Evolutionary conservation across 2,113 vertebrate species (phyloP).

Genomic region (Phyllostomus hastatus): DNA sequence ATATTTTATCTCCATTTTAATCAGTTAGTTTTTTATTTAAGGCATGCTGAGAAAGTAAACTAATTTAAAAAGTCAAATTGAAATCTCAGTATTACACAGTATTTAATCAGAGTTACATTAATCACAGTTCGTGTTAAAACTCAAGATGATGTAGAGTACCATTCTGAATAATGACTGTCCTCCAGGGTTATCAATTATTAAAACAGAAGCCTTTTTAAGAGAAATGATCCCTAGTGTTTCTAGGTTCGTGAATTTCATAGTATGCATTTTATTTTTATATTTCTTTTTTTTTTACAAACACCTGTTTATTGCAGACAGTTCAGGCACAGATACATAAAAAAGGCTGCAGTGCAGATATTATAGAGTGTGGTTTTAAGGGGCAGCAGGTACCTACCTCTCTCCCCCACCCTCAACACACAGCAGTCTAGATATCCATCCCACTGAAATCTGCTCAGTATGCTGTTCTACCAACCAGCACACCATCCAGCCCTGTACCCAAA

Average conservation of each 20-base stretch:
- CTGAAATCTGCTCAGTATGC: constrained; percentile 25
- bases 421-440: constrained; percentile 26
- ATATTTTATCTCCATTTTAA: constrained; percentile 64
- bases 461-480: constrained; percentile 13
- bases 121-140: constrained; percentile 15
- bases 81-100: constrained; percentile 36
- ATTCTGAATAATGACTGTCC: constrained; percentile 48
- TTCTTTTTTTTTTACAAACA: constrained; percentile 61
- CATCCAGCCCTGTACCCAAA: constrained; percentile 15
- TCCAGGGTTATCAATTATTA: constrained; percentile 31
- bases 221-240: not conserved
- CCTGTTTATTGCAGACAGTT: constrained; percentile 75
- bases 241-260: not conserved
- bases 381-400: constrained; percentile 46
- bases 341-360: constrained; percentile 67
- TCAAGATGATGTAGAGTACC: not conserved
- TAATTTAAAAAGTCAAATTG: constrained; percentile 36
- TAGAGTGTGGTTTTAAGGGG: constrained; percentile 71
- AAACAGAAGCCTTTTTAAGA: not conserved
- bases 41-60: constrained; percentile 21
- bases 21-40: constrained; percentile 58
- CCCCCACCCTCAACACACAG: not conserved
- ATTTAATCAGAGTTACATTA: constrained; percentile 73
- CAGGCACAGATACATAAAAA: constrained; percentile 73
- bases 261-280: not conserved